phyloP scores from a whole-genome alignment of 1,140 invertebrate species.

The Drosophila parabipectinata region DNA sequence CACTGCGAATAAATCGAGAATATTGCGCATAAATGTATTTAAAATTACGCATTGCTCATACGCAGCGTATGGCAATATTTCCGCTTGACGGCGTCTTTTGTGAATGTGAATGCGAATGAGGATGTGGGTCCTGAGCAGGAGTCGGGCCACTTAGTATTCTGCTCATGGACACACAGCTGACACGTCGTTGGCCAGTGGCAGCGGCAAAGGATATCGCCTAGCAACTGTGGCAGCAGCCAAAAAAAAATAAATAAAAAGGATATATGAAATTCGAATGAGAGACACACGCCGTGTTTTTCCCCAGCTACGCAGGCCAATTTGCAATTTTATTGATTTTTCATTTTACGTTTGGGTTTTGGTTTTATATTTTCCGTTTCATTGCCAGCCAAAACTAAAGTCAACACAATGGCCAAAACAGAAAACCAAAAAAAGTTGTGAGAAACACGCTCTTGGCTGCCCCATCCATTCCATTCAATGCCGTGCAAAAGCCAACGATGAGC shows the following conservation, averaged over 20 bases:
- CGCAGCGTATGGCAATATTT: conserved; percentile 79
- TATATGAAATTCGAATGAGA: conserved; percentile 12
- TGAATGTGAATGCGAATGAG: conserved; percentile 7
- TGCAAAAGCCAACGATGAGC: conserved; percentile 69
- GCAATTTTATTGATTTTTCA: conserved; percentile 80
- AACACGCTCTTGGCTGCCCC: conserved; percentile 54
- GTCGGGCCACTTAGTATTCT: conserved; percentile 64
- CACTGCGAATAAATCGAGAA: conserved; percentile 64
- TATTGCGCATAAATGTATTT: conserved; percentile 79
- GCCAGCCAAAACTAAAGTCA: conserved; percentile 65
- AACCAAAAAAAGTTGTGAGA: conserved; percentile 61
- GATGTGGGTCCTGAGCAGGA: conserved; percentile 19
- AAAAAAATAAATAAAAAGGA: not conserved
- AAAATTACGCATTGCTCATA: conserved; percentile 81
- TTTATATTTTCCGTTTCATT: conserved; percentile 67
- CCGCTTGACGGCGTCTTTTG: conserved; percentile 63
- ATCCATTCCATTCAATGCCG: conserved; percentile 47
- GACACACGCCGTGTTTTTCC: conserved; percentile 31
- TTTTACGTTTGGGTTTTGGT: conserved; percentile 46
- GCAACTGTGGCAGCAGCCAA: conserved; percentile 24
- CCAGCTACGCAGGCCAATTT: conserved; percentile 66
- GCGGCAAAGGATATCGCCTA: conserved; percentile 30
- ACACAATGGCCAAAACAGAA: conserved; percentile 59
- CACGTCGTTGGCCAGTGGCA: conserved; percentile 53
- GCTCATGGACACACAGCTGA: conserved; percentile 52